Conservation (phyloP, 2,113 vertebrate species). For the Macquaria australasica region DNA sequence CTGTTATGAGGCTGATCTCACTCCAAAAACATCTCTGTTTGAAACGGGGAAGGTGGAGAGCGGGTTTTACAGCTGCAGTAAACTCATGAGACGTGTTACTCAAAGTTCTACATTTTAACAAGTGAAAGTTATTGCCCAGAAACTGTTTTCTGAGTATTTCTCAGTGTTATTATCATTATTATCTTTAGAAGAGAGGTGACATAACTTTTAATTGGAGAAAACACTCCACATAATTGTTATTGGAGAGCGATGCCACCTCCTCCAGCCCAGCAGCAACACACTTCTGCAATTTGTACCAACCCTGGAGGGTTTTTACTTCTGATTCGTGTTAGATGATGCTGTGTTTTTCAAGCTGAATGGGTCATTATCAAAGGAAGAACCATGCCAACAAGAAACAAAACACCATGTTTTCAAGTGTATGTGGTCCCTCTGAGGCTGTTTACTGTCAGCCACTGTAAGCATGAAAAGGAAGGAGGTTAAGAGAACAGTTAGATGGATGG, state of each 20-base stretch:
- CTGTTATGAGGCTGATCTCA: background rate
- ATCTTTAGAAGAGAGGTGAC: background rate
- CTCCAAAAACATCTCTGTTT: background rate
- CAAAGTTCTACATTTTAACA: background rate
- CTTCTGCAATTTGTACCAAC: background rate
- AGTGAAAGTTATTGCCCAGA: background rate
- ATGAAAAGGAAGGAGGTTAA: no score
- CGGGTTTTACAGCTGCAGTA: conserved; percentile 23
- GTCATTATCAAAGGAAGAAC: no score
- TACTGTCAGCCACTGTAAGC: no score
- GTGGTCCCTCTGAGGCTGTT: no score
- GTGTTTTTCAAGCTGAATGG: no score
- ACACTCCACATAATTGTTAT: background rate
- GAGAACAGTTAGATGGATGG: background rate
- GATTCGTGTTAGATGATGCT: no score
- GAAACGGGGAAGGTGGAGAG: background rate
- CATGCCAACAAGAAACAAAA: no score
- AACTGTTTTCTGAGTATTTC: background rate
- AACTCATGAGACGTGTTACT: background rate
- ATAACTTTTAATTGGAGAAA: background rate
- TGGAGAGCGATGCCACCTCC: no score
- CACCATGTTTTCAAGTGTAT: no score
- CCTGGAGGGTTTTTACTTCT: background rate
- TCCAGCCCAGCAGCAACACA: background rate
- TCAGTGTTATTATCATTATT: background rate